Evolutionary conservation across 2,113 vertebrate species (phyloP).

Genomic region (Passer montanus): DNA sequence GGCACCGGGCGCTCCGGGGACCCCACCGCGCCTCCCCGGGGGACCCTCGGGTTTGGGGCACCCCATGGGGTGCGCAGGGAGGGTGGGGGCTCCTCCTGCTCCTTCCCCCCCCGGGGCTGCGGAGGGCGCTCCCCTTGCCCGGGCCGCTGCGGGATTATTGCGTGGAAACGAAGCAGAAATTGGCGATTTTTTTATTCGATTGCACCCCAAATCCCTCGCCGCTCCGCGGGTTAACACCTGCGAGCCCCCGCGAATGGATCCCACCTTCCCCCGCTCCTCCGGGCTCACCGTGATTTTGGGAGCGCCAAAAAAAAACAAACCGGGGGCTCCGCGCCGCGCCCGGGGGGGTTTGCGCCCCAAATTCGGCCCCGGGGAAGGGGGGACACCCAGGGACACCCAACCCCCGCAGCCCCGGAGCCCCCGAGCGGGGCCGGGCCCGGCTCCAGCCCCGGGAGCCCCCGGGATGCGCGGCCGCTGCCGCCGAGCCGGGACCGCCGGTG

Average conservation of each 20-base stretch:
- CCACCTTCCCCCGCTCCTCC: not conserved
- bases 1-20: not conserved
- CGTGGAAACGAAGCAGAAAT: not conserved
- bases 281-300: not conserved
- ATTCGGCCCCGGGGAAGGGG: fast-evolving
- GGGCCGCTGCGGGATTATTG: not conserved
- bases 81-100: not conserved
- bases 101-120: not conserved
- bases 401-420: fast-evolving
- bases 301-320: not conserved
- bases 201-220: fast-evolving
- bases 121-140: too few species aligned
- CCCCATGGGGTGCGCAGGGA: not conserved
- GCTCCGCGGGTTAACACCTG: not conserved
- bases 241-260: not conserved
- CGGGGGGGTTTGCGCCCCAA: not conserved
- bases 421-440: not conserved
- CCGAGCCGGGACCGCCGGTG: not conserved
- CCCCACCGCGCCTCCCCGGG: not conserved
- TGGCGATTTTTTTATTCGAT: not conserved
- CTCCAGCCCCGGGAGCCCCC: fast-evolving
- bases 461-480: too few species aligned
- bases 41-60: not conserved
- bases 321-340: not conserved
- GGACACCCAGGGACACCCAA: not conserved